Conservation (phyloP, 2,113 vertebrate genomes). For the Galeopterus variegatus region DNA sequence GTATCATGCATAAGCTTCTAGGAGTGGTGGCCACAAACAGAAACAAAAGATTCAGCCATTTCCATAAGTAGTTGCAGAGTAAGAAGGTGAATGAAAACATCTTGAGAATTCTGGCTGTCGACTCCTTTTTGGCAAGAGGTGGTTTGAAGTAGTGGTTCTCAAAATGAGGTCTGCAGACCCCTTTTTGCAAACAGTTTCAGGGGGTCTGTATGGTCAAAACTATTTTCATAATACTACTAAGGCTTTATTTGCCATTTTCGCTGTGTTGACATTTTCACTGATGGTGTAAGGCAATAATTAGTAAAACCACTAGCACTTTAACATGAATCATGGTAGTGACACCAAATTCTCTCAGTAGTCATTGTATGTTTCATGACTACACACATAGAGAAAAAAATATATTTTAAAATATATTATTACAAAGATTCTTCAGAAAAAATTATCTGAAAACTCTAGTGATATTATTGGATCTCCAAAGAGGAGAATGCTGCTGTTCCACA, state of each 20-base stretch:
- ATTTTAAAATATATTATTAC: slow-evolving; percentile 68
- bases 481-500: not conserved
- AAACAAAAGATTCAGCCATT: not conserved
- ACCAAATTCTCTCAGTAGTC: not conserved
- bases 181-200: not conserved
- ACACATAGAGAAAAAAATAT: not conserved
- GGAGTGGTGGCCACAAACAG: not conserved
- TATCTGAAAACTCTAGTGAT: not conserved
- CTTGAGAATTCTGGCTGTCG: not conserved
- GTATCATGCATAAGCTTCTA: not conserved
- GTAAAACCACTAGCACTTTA: not conserved
- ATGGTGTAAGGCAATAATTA: not conserved
- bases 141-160: not conserved
- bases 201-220: not conserved
- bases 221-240: not conserved
- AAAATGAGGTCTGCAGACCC: not conserved
- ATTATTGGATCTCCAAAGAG: slow-evolving; percentile 44
- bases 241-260: slow-evolving; percentile 8
- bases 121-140: not conserved
- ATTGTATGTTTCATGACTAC: not conserved
- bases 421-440: slow-evolving; percentile 67
- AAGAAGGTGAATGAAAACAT: slow-evolving; percentile 4
- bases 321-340: not conserved
- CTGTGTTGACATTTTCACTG: not conserved
- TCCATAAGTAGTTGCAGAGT: not conserved